A percentile compares a stretch with the other conserved stretches of the same genome.
Evolutionary conservation across 2,113 vertebrate genomes (phyloP).

Genomic region (Pycnonotus jocosus): DNA sequence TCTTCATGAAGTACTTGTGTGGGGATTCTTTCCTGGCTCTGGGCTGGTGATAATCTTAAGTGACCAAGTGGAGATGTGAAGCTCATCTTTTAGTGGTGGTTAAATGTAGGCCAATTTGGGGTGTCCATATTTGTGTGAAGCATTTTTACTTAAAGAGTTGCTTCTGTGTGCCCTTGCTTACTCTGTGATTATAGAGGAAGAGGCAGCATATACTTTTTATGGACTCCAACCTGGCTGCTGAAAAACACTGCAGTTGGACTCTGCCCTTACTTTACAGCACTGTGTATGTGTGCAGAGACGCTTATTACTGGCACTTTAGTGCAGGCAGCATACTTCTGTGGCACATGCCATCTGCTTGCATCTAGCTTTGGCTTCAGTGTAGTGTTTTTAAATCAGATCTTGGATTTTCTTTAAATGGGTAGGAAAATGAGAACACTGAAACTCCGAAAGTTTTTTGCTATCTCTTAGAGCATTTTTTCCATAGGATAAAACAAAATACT

Average conservation of each 20-base stretch:
- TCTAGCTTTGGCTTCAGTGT: background rate
- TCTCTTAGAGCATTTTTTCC: background rate
- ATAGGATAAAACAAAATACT: background rate
- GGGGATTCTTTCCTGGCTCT: background rate
- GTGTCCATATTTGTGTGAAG: fast-evolving
- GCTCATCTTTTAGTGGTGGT: background rate
- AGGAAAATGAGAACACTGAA: background rate
- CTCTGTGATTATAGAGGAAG: background rate
- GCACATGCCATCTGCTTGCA: background rate
- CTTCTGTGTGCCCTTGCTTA: background rate
- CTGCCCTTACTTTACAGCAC: background rate
- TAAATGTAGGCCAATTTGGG: background rate
- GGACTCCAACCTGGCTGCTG: background rate
- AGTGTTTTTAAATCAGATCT: background rate
- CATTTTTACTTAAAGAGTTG: background rate
- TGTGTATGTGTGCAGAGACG: background rate
- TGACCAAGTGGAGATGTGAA: background rate
- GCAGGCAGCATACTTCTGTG: background rate
- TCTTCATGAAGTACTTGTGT: background rate
- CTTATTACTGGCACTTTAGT: background rate
- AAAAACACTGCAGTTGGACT: background rate
- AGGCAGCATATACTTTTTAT: background rate
- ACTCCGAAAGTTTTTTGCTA: background rate
- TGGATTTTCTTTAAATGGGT: background rate
- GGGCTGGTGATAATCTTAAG: background rate